Base-by-base conservation (phyloP, 2,797 vertebrate species). In the Sciurus vulgaris region DNA sequence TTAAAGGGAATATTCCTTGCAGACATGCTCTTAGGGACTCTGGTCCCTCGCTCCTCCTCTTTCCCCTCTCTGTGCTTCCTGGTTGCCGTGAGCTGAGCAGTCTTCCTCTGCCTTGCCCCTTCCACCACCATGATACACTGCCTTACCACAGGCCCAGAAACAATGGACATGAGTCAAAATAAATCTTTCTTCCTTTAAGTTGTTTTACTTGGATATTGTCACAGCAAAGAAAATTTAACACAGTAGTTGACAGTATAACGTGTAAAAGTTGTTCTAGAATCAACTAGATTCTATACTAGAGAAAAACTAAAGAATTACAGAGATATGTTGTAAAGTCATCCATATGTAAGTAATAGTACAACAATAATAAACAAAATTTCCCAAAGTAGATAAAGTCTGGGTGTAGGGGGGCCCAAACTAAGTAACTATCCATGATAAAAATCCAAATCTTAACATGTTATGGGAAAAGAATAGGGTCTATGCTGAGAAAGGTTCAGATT, bases 391-490 rank as follows among this genome's bases (percentile, higher is more conserved):
- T 44, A 72, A 11, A 82, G 63, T 77, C 30, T 82, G 49, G 81
- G 9, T 69, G 70, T 47, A 82, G 24, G 33, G 76, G 51, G 11
- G 33, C 3, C 44, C 59, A 84, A 84, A 49, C 65, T 76, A 93
- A 89, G 38, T 82, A 47, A 54, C 84, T 84, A 91, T 69, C 17
- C 70, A 87, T 87, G 65, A 54, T 54, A 74, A 91, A 90, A 96
- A 82, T 76, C 17, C 15, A 5, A 89, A 49, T 81, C 72, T 35
- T 84, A 84, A 69, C 61, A 82, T 17, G 49, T 35, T 73, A 78
- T 51, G 20, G 38, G 54, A 79, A 97, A 59, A n/a, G 41, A 95
- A 88, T 51, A 35, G 65, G 18, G 26, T 41, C 20, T 73, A 51
- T 26, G 30, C 30, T 89, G 38, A 74, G 51, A 15, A 78, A 86